Conservation (phyloP, 2,888 invertebrate genomes). For the Xylocampa areola region DNA sequence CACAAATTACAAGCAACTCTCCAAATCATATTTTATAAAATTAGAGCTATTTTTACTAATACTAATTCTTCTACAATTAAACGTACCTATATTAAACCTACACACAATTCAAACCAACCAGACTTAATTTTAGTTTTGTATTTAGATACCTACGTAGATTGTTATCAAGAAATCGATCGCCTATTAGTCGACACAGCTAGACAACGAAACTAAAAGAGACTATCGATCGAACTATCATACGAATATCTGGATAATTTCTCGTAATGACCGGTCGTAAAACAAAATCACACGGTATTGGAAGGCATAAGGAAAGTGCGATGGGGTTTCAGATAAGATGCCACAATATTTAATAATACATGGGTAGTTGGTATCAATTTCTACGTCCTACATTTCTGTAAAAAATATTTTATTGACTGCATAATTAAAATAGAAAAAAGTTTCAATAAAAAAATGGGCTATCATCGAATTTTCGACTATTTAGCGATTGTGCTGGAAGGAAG, state of each 20-base stretch:
- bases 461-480: not conserved
- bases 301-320: constrained; percentile 64
- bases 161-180: constrained; percentile 74
- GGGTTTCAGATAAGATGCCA: constrained; percentile 57
- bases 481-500: constrained; percentile 2
- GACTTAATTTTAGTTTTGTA: constrained; percentile 46
- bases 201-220: constrained; percentile 57
- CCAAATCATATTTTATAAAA: constrained; percentile 44
- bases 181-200: constrained; percentile 56
- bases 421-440: not conserved
- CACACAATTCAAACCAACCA: constrained; percentile 30
- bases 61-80: not conserved
- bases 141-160: constrained; percentile 57
- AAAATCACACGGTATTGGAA: constrained; percentile 64
- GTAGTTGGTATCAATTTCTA: constrained; percentile 34
- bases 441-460: not conserved
- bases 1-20: constrained; percentile 66
- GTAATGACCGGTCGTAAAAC: constrained; percentile 68
- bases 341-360: constrained; percentile 16
- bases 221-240: constrained; percentile 48
- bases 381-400: constrained; percentile 19
- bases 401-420: constrained; percentile 16
- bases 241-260: constrained; percentile 61
- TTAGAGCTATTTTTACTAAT: not conserved
- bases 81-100: not conserved